Percentiles rank a stretch among this genome's conserved stretches.
These are phyloP conservation scores for Calameuta filiformis DNA, from an alignment of 2,888 invertebrate species.

Conservation along the genomic window DNA sequence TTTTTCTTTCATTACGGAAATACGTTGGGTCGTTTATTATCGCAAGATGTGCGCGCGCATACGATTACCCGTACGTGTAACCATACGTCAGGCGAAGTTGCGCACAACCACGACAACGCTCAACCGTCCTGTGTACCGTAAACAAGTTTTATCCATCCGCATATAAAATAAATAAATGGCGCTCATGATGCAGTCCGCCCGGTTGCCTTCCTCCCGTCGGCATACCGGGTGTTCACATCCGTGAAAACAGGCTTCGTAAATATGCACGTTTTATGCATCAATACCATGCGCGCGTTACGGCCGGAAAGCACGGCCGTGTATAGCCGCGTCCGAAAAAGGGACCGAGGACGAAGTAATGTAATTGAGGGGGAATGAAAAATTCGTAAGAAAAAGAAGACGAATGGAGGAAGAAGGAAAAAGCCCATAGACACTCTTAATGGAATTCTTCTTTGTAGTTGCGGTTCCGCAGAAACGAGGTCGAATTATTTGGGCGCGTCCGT, in stretches of 20 bases:
- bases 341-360: neutral
- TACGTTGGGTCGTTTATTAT: constrained; percentile 1
- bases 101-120: neutral
- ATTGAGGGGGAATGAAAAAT: neutral
- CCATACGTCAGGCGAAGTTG: neutral
- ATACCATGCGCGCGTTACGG: constrained; percentile 37
- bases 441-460: neutral
- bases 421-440: neutral
- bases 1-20: neutral
- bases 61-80: neutral
- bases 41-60: constrained; percentile 1
- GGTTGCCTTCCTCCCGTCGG: constrained; percentile 47
- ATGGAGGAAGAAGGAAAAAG: neutral
- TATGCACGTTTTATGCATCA: constrained; percentile 61
- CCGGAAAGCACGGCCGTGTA: neutral
- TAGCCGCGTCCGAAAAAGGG: neutral
- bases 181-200: constrained; percentile 49
- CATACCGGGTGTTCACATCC: constrained; percentile 64
- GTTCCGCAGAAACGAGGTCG: neutral
- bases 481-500: neutral
- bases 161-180: constrained; percentile 61
- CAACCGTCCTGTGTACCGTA: constrained; percentile 36
- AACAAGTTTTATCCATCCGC: constrained; percentile 61
- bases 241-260: constrained; percentile 64
- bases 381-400: neutral